Evolutionary conservation across 2,797 vertebrate species (phyloP).

Genomic region (Distichodus sexfasciatus): DNA sequence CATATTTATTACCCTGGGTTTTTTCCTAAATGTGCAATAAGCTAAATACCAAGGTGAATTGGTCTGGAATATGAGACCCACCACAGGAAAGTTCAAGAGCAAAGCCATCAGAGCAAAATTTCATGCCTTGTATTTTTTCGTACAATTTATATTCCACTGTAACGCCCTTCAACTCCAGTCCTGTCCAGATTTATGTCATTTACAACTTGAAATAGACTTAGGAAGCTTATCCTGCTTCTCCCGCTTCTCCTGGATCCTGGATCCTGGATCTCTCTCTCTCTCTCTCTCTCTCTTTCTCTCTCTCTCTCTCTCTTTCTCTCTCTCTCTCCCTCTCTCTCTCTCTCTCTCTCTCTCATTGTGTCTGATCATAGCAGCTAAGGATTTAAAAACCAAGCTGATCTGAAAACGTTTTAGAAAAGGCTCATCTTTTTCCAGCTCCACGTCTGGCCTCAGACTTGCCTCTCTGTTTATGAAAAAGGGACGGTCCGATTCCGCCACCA

Average conservation of each 20-base stretch:
- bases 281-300: neutral
- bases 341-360: neutral
- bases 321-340: neutral
- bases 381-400: neutral
- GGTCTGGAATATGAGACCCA: neutral
- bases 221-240: conserved; percentile 14
- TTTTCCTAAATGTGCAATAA: too few species aligned
- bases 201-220: conserved; percentile 19
- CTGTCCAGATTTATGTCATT: conserved; percentile 23
- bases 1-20: too few species aligned
- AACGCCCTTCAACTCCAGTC: conserved; percentile 6
- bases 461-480: conserved; percentile 8
- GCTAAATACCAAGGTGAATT: neutral
- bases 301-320: neutral
- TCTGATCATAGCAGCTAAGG: neutral
- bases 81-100: neutral
- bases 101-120: neutral
- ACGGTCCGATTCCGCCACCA: conserved; percentile 23
- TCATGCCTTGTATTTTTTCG: conserved; percentile 11
- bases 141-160: conserved; percentile 14
- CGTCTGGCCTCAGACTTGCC: neutral
- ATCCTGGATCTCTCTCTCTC: neutral
- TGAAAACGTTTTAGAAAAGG: neutral
- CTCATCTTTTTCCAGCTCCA: neutral
- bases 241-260: conserved; percentile 2